A percentile compares a stretch with the other conserved stretches of the same genome.
Conservation (phyloP, 2,797 vertebrate species). For the Synanceia verrucosa region DNA sequence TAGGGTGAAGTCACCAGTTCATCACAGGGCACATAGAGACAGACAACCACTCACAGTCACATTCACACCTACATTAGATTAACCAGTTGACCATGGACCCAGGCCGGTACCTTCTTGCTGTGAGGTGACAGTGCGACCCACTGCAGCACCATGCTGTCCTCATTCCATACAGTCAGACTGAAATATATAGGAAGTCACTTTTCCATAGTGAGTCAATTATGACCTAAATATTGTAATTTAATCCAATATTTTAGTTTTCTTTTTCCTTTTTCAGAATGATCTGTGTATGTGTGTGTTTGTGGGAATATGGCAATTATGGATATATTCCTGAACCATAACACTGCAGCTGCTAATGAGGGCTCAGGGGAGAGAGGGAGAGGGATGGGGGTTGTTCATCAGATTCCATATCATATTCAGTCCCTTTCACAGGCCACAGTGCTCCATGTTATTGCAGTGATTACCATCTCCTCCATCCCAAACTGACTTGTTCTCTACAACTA, state of each 20-base stretch:
- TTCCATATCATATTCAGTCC: slow-evolving; percentile 70
- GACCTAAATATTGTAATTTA: slow-evolving; percentile 30
- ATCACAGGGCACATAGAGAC: too few species aligned
- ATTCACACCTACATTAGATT: too few species aligned
- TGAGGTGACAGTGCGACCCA: too few species aligned
- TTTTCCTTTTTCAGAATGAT: slow-evolving; percentile 28
- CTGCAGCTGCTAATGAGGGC: slow-evolving; percentile 73
- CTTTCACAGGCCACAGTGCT: slow-evolving; percentile 31
- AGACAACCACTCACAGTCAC: too few species aligned
- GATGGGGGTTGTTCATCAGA: slow-evolving; percentile 61
- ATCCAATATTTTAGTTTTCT: slow-evolving; percentile 23
- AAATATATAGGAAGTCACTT: slow-evolving; percentile 1
- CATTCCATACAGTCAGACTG: too few species aligned
- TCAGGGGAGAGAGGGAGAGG: slow-evolving; percentile 66
- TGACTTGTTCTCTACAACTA: not conserved
- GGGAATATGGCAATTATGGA: slow-evolving; percentile 56
- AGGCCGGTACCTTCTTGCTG: too few species aligned
- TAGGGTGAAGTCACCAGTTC: too few species aligned
- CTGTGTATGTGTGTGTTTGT: slow-evolving; percentile 2
- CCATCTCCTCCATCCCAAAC: not conserved
- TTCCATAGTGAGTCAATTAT: slow-evolving; percentile 57
- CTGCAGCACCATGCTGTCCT: too few species aligned
- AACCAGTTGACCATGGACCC: too few species aligned
- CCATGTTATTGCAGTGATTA: slow-evolving; percentile 33
- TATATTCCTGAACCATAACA: slow-evolving; percentile 69